Conservation (phyloP, 53 echinoderm and acorn worm species). For the Echinarachnius parma region DNA sequence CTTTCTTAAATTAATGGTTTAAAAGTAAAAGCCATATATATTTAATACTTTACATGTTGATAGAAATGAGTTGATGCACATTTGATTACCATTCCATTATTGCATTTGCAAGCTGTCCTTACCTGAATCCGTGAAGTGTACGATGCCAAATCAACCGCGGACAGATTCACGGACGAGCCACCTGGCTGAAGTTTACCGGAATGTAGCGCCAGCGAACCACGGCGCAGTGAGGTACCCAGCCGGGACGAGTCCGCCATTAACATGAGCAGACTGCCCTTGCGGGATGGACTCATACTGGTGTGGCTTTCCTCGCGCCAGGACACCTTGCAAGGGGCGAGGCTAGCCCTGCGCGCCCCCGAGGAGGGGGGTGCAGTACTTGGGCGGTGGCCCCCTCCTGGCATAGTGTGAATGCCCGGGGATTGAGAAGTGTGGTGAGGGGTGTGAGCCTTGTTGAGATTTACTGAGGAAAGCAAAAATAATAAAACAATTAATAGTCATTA, state of each 20-base stretch:
- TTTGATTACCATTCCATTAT: too few relatives aligned
- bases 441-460: slow-evolving; percentile 7
- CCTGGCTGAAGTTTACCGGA: slow-evolving; percentile 65
- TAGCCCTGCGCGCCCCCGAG: slow-evolving; percentile 29
- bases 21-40: too few relatives aligned
- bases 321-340: slow-evolving; percentile 30
- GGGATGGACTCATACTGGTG: slow-evolving; percentile 35
- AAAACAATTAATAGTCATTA: too few relatives aligned
- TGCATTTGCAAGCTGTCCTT: too few relatives aligned
- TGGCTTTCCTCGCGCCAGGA: slow-evolving; percentile 13
- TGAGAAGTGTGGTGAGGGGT: slow-evolving; percentile 1
- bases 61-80: too few relatives aligned
- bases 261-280: slow-evolving; percentile 73
- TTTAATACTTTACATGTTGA: too few relatives aligned
- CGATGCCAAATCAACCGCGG: slow-evolving; percentile 65
- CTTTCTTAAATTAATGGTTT: too few relatives aligned
- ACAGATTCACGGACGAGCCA: slow-evolving; percentile 81
- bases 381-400: too few relatives aligned
- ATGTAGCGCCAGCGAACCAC: slow-evolving; percentile 70
- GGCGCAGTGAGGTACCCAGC: slow-evolving; percentile 34
- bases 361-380: not conserved
- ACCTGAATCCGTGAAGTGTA: slow-evolving; percentile 60
- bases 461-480: too few relatives aligned
- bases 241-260: slow-evolving; percentile 42
- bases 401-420: not conserved